phyloP scores from a whole-genome alignment of 2,797 vertebrate species.

The Smutsia temminckii region DNA sequence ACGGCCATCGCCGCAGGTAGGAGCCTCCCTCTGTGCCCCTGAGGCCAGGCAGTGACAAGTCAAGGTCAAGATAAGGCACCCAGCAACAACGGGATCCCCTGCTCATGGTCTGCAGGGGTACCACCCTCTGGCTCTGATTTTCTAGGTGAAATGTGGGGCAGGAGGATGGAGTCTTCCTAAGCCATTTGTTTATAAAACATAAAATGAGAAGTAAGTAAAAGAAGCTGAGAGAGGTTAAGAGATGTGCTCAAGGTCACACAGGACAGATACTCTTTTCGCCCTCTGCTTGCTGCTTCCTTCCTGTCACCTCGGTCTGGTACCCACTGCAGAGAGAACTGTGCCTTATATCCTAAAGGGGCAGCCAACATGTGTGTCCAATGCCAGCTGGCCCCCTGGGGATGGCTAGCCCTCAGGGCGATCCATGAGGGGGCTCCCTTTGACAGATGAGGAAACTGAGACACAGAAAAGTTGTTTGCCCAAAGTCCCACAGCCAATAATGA shows the following conservation, averaged over 20 bases:
- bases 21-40: slow-evolving; percentile 41
- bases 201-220: not conserved
- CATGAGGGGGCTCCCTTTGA: not conserved
- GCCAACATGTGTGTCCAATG: fast-evolving
- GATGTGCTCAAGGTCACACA: not conserved
- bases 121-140: not conserved
- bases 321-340: not conserved
- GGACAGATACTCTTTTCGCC: not conserved
- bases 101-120: fast-evolving
- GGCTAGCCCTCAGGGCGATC: not conserved
- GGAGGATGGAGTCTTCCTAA: not conserved
- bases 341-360: not conserved
- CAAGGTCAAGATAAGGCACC: not conserved
- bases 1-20: slow-evolving; percentile 95
- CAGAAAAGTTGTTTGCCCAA: not conserved
- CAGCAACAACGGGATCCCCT: fast-evolving
- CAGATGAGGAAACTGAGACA: not conserved
- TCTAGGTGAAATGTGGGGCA: not conserved
- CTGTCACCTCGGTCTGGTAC: not conserved
- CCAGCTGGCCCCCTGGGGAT: not conserved
- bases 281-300: not conserved
- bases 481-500: not conserved
- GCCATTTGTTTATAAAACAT: not conserved
- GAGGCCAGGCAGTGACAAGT: not conserved
- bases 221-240: not conserved